Evolutionary conservation across 2,113 vertebrate species (phyloP), one percentile per base, ranked within the genome.

Genomic region (Gobiocypris rarus): DNA sequence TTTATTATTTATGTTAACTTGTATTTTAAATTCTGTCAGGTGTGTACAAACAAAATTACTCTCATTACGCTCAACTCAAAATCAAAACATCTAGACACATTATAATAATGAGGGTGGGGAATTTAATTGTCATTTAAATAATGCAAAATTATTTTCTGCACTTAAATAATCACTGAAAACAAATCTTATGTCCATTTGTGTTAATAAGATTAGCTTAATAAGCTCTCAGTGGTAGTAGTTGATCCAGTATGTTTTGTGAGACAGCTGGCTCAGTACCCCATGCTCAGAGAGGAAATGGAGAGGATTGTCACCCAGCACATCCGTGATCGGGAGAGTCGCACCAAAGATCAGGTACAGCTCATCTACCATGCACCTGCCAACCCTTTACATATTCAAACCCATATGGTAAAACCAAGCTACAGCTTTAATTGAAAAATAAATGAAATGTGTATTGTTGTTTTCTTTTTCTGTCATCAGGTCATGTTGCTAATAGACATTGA

Each of bases 401-500:
- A 67, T 34, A 26, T 15, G 43, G 14, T 59, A 43, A 58, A 67
- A 26, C 41, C 34, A 75, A 54, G 14, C 19, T 7, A 41, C 15
- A 67, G 1, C 15, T 65, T 10, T 10, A 61, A n/a, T 17, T 59
- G 17, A 24, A 81, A 34, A 61, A 52, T 78, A n/a, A 38, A 4
- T 43, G 26, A 50, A 43, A 34, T 34, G 41, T 77, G 7, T 67
- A 24, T 38, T 19, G 9, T 45, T 54, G 17, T 73, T 48, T 89
- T 31, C 17, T 75, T 82, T 24, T 88, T 70, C 52, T 26, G 88
- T 80, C 82, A 61, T 19, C 89, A 97, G 96, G 96, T 97, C 85
- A 96, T 97, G 96, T 94, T 97, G 52, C 93, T 97, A 87, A 96
- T 97, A 81, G 96, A 97, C 70, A 96, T 97, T 0, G 96, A 97